Percentiles rank a stretch among this genome's conserved stretches.
phyloP scores from a whole-genome alignment of 2,797 vertebrate genomes.

The Crypturellus tataupa region DNA sequence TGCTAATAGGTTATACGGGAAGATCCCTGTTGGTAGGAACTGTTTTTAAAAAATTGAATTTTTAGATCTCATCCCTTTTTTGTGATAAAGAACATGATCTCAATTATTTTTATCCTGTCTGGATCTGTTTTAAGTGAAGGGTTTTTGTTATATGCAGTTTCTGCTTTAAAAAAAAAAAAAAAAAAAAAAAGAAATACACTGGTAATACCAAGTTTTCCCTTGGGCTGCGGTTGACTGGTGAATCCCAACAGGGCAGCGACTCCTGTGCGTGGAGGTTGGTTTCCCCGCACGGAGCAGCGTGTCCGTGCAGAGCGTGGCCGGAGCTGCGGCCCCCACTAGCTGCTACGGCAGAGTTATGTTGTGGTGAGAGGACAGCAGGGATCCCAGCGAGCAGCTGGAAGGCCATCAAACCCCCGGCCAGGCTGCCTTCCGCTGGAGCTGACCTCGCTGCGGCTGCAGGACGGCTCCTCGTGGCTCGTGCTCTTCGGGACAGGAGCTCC shows the following conservation, averaged over 20 bases:
- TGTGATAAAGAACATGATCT: slow-evolving; percentile 13
- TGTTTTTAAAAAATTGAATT: slow-evolving; percentile 19
- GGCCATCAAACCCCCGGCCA: background rate
- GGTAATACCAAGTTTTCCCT: background rate
- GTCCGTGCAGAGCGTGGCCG: background rate
- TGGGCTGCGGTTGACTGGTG: background rate
- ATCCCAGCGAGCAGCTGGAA: background rate
- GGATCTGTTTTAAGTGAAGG: background rate
- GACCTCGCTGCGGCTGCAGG: background rate
- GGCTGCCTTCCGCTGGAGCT: background rate
- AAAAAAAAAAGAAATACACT: background rate
- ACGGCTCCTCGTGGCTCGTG: background rate
- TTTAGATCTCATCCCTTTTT: background rate
- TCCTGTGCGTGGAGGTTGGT: too few species aligned
- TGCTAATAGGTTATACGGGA: slow-evolving; percentile 25
- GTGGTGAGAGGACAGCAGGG: background rate
- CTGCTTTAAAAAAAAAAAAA: background rate
- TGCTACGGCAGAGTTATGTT: fast-evolving
- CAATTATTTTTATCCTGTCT: slow-evolving; percentile 23
- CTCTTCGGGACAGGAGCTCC: background rate
- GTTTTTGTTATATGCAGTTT: background rate
- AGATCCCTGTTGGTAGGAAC: slow-evolving; percentile 49
- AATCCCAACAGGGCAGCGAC: background rate
- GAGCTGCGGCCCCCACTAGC: fast-evolving
- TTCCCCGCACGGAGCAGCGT: background rate